phyloP scores from a whole-genome alignment of 2,113 vertebrate genomes.

The Erythrolamprus reginae region DNA sequence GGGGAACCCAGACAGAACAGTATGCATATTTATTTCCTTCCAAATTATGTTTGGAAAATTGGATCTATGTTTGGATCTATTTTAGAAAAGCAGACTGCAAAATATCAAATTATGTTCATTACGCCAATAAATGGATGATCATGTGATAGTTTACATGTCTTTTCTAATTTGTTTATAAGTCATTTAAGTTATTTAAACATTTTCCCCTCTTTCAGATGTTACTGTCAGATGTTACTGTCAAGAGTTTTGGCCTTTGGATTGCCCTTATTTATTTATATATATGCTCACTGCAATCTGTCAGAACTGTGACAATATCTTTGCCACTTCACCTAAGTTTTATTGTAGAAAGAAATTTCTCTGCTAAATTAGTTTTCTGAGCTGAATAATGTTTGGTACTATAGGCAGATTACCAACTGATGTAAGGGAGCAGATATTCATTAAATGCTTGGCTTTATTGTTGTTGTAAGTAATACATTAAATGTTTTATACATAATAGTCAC shows the following conservation, averaged over 20 bases:
- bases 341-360: constrained; percentile 16
- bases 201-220: background rate
- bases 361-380: constrained; percentile 27
- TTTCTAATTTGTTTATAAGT: background rate
- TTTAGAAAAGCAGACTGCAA: background rate
- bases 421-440: background rate
- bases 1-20: too few relatives aligned
- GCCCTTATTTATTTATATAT: constrained; percentile 31
- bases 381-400: constrained; percentile 23
- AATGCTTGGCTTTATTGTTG: background rate
- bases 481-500: background rate
- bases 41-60: background rate
- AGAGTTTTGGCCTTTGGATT: constrained; percentile 13
- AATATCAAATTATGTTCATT: background rate
- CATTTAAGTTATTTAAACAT: background rate
- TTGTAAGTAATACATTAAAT: background rate
- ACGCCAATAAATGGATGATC: constrained; percentile 5
- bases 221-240: constrained; percentile 1
- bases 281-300: constrained; percentile 25
- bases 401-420: background rate
- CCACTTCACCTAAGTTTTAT: constrained; percentile 24
- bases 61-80: background rate
- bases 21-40: background rate
- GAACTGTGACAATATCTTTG: constrained; percentile 19
- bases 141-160: constrained; percentile 21